These are phyloP conservation scores for Megaceryle alcyon DNA, from an alignment of 2,797 vertebrate genomes.

Conservation along the genomic window DNA sequence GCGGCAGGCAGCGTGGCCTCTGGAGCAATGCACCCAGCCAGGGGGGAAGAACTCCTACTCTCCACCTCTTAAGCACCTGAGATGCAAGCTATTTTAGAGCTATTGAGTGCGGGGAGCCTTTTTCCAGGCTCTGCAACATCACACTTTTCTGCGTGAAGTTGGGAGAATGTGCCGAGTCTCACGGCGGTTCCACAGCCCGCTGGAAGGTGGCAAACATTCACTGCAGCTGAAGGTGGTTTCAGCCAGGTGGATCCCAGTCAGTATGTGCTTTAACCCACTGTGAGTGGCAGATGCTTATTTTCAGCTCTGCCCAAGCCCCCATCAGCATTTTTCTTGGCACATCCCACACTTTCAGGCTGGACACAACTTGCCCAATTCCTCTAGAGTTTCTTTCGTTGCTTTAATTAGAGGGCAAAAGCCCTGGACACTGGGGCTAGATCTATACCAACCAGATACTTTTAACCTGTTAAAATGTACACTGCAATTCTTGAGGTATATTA, in stretches of 20 bases:
- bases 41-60: neutral
- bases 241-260: neutral
- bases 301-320: neutral
- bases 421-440: neutral
- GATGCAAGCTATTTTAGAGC: neutral
- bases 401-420: neutral
- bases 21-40: neutral
- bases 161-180: neutral
- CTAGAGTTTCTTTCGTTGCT: neutral
- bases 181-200: neutral
- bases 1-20: neutral
- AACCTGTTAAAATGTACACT: neutral
- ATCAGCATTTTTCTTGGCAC: neutral
- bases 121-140: too few species aligned
- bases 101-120: too few species aligned
- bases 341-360: neutral
- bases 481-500: neutral
- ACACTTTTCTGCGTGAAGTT: too few species aligned
- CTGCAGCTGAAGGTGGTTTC: neutral
- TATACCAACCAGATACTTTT: neutral
- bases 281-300: rapidly evolving
- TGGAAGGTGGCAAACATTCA: neutral
- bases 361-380: neutral
- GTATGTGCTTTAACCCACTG: neutral
- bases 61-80: neutral